Evolutionary conservation across 2,888 invertebrate genomes (phyloP), one percentile per base, ranked within the genome.

Genomic region (Panopea generosa): DNA sequence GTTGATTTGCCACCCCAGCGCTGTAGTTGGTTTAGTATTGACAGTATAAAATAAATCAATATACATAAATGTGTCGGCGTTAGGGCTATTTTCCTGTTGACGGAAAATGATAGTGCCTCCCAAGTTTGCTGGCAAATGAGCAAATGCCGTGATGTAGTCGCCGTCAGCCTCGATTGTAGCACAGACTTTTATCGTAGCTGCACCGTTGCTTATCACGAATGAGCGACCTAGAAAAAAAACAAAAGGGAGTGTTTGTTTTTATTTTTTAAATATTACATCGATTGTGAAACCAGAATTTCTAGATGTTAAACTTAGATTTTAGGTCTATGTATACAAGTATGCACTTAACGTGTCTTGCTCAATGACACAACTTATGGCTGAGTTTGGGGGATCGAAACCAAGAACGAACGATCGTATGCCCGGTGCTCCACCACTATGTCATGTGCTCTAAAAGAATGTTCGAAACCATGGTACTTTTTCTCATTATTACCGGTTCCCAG

Each of bases 51-150:
- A 86, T 9, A 86, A 67, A 27, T 86, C 72, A 1, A 74, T 47
- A 43, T 75, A 84, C 16, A 88, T 77, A 2, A 84, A 77, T 2
- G 84, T 79, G 24, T 79, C 77, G n/a, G 77, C 81, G 18, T 69
- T 43, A 2, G 56, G 60, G 26, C 56, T 60, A 11, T 69, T 66
- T 7, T 73, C 66, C 18, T 69, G 61, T 45, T 87, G 85, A 1
- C 88, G 71, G 61, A 88, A 86, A n/a, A 83, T 61, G 16, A 87
- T 68, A 0, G 56, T 75, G 6, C 88, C 88, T 0, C 79, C 87
- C 1, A 88, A 56, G 2, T 43, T 61, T 7, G 77, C 68, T 7
- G 80, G 83, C 9, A 88, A 55, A 14, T 76, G 56, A 1, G 85
- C 87, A 27, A 74, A 69, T 7, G 83, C 86, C 27, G 88, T 88